Conservation (phyloP, 2,797 vertebrate species). For the Coranthus polyacanthus region DNA sequence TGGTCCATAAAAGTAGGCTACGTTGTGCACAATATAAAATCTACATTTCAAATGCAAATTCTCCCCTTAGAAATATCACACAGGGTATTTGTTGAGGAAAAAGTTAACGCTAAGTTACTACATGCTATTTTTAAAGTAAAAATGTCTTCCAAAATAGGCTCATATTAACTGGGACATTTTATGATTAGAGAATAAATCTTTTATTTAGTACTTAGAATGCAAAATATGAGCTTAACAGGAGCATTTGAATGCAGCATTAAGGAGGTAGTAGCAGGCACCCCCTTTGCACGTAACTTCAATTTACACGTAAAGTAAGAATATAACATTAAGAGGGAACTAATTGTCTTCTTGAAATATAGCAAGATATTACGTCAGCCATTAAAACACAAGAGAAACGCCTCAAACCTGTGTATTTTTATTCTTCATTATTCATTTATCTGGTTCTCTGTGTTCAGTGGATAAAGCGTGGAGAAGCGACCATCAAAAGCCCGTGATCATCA, state of each 20-base stretch:
- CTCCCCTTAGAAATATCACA: background rate
- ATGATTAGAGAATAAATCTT: background rate
- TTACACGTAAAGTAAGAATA: conserved; percentile 5
- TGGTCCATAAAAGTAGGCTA: background rate
- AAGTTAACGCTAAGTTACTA: too few relatives aligned
- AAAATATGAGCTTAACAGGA: background rate
- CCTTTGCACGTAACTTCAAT: background rate
- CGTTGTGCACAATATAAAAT: background rate
- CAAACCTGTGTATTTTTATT: background rate
- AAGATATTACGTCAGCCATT: background rate
- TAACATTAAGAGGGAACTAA: background rate
- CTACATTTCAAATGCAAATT: background rate
- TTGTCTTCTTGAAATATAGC: background rate
- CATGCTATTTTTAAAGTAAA: background rate
- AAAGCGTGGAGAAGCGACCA: conserved; percentile 5
- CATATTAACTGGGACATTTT: background rate
- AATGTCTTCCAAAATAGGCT: fast-evolving
- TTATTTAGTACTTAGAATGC: background rate
- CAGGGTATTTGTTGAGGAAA: background rate
- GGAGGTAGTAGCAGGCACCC: conserved; percentile 7
- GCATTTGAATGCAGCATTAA: conserved; percentile 52
- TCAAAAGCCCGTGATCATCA: conserved; percentile 62
- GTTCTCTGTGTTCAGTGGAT: conserved; percentile 8
- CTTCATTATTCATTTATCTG: background rate
- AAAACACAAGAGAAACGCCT: background rate